Evolutionary conservation across 1,140 invertebrate genomes (phyloP).

Genomic region (Heliconius hewitsoni): DNA sequence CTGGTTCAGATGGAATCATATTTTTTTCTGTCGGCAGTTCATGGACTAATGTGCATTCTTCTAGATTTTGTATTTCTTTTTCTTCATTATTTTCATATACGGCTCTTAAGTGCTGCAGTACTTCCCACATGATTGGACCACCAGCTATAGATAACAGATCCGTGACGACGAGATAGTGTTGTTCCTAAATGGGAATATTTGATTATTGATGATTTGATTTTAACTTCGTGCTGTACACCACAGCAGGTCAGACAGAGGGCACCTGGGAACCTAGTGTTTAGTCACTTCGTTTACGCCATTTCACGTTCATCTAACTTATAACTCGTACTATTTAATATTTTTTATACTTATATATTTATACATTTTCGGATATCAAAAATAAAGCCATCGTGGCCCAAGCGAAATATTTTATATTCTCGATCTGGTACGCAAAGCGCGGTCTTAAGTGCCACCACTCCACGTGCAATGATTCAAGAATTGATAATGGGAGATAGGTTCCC

Average conservation of each 20-base stretch:
- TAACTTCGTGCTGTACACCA: too few relatives aligned
- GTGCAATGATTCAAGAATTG: too few relatives aligned
- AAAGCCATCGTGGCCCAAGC: too few relatives aligned
- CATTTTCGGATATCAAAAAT: too few relatives aligned
- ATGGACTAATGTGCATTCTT: constrained; percentile 52
- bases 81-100: constrained; percentile 54
- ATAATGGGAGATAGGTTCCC: too few relatives aligned
- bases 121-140: constrained; percentile 62
- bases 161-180: constrained; percentile 53
- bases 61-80: constrained; percentile 47
- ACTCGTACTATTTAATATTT: too few relatives aligned
- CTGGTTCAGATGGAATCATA: constrained; percentile 37
- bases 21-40: constrained; percentile 39
- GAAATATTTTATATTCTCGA: too few relatives aligned
- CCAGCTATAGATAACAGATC: constrained; percentile 58
- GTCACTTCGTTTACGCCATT: neutral
- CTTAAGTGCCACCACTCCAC: too few relatives aligned
- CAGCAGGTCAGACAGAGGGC: neutral
- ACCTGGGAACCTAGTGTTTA: neutral
- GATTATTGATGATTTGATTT: too few relatives aligned
- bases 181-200: constrained; percentile 41
- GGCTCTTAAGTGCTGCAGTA: constrained; percentile 43
- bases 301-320: too few relatives aligned
- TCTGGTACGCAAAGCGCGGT: too few relatives aligned
- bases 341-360: too few relatives aligned